These are phyloP conservation scores for Apogon hyalosoma DNA, from an alignment of 2,797 vertebrate genomes.

Conservation along the genomic window DNA sequence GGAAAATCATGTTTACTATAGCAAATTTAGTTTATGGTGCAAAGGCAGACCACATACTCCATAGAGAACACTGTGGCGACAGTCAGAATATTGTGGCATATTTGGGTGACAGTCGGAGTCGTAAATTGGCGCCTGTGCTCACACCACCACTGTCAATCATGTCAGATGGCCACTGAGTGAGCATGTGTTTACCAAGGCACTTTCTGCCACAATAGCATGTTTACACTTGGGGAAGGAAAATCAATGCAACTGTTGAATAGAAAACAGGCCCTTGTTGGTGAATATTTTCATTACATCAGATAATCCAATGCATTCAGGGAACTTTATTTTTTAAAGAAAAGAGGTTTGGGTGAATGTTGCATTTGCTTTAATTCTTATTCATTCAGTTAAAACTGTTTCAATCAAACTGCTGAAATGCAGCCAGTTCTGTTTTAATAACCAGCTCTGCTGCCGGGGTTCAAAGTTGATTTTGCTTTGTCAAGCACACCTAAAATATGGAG, in stretches of 20 bases:
- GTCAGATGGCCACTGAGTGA: conserved; percentile 25
- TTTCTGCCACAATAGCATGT: conserved; percentile 54
- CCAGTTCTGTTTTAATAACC: neutral
- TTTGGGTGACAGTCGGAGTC: conserved; percentile 58
- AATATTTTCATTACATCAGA: conserved; percentile 2
- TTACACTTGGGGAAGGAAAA: conserved; percentile 42
- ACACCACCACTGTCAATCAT: conserved; percentile 68
- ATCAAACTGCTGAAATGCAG: conserved; percentile 3
- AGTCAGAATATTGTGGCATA: conserved; percentile 44
- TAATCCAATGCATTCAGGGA: neutral
- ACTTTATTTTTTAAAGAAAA: conserved; percentile 1
- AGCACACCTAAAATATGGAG: neutral
- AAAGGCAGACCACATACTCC: conserved; percentile 27
- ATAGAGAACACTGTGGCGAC: conserved; percentile 44
- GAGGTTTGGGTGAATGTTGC: neutral
- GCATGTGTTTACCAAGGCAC: conserved; percentile 40
- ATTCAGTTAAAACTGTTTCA: neutral
- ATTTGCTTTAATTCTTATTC: neutral
- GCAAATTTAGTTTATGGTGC: conserved; percentile 26
- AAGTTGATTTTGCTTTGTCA: neutral
- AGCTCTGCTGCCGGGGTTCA: conserved; percentile 4
- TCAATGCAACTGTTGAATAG: neutral
- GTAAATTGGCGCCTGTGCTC: conserved; percentile 53
- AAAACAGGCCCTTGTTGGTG: conserved; percentile 3
- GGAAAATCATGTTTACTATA: conserved; percentile 30